Evolutionary conservation across 2,797 vertebrate genomes (phyloP).

Genomic region (Acanthiza pusilla): DNA sequence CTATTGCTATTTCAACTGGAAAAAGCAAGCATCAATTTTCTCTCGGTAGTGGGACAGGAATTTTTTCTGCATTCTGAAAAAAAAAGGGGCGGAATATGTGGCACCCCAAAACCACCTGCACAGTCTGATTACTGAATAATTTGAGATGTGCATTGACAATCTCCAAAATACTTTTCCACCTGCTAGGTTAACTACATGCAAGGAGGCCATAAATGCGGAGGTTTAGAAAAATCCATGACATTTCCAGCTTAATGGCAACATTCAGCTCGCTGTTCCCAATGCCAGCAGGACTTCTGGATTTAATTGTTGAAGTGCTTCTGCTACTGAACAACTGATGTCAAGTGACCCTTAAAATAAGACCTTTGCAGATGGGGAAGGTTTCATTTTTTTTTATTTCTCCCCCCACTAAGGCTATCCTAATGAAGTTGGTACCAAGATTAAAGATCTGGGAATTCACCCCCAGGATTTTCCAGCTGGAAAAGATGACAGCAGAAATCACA

Average conservation of each 20-base stretch:
- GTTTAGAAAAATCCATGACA: not conserved
- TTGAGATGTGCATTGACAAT: not conserved
- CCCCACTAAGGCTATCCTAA: fast-evolving
- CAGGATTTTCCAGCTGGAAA: not conserved
- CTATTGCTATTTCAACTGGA: not conserved
- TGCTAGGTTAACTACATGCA: not conserved
- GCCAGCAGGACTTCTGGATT: not conserved
- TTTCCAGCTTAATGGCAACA: not conserved
- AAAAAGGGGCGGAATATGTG: not conserved
- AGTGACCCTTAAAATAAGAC: not conserved
- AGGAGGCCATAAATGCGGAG: not conserved
- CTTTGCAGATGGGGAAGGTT: not conserved
- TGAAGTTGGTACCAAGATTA: not conserved
- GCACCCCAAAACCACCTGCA: not conserved
- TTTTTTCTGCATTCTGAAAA: not conserved
- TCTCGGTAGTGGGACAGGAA: not conserved
- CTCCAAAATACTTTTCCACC: not conserved
- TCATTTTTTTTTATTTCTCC: not conserved
- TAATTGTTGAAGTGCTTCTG: not conserved
- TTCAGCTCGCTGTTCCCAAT: not conserved
- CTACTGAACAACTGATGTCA: not conserved
- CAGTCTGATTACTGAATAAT: not conserved
- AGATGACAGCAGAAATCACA: not conserved
- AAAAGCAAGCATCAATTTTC: not conserved
- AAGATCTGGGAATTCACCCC: not conserved